A percentile compares a stretch with the other conserved stretches of the same genome.
Evolutionary conservation across 1,140 invertebrate genomes (phyloP).

Genomic region (Adoxophyes honmai): DNA sequence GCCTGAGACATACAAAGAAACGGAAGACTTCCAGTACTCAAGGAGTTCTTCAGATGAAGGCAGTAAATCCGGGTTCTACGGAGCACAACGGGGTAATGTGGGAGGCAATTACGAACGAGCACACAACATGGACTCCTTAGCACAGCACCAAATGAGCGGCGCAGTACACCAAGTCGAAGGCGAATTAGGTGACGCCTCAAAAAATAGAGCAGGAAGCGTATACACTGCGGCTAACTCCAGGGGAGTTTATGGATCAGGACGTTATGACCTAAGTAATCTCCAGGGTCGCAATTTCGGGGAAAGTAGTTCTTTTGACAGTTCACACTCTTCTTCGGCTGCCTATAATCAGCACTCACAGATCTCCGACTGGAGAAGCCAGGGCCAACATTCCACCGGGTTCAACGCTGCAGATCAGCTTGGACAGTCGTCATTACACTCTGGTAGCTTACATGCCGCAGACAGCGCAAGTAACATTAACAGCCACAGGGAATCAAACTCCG

Average conservation of each 20-base stretch:
- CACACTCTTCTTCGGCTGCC: conserved; percentile 29
- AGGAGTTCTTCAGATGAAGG: conserved; percentile 69
- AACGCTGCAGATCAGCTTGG: conserved; percentile 26
- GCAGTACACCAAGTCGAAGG: conserved; percentile 57
- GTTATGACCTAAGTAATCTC: conserved; percentile 54
- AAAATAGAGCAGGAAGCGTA: conserved; percentile 55
- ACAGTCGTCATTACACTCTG: conserved; percentile 28
- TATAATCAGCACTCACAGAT: neutral
- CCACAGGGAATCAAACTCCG: conserved; percentile 20
- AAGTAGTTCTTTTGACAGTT: conserved; percentile 28
- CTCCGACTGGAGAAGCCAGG: conserved; percentile 27
- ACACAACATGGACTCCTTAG: conserved; percentile 71
- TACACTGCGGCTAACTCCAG: conserved; percentile 63
- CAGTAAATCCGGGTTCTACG: conserved; percentile 64
- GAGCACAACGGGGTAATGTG: conserved; percentile 71
- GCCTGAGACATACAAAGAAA: conserved; percentile 69
- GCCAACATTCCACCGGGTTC: conserved; percentile 27
- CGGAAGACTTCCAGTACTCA: conserved; percentile 71
- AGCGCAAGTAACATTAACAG: conserved; percentile 6
- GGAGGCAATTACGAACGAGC: conserved; percentile 71
- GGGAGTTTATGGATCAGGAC: conserved; percentile 56
- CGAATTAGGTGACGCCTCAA: conserved; percentile 60
- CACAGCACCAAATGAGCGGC: conserved; percentile 68
- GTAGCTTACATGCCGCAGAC: conserved; percentile 33
- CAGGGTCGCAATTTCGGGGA: conserved; percentile 61